Evolutionary conservation across 2,797 vertebrate species (phyloP), one percentile per base, ranked within the genome.

Genomic region (Halcyon leucocephala): DNA sequence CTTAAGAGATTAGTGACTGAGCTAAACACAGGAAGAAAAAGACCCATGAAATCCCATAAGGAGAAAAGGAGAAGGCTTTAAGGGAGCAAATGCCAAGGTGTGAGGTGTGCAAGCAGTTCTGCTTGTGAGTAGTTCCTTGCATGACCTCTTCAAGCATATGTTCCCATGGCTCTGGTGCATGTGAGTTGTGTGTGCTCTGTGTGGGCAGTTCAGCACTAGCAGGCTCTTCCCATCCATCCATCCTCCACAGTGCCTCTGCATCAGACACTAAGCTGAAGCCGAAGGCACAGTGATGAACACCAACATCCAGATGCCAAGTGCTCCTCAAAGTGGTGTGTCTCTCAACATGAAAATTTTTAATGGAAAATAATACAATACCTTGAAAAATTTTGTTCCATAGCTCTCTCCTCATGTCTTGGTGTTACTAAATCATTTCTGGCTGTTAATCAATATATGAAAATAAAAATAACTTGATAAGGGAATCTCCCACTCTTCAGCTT

Each of bases 191-290:
- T 54, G 6, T 22, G 42, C 76, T 58, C 66, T 81, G 46, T 0
- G 0, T 25, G 78, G 57, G 49, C 46, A 14, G 5, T 3, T 41
- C n/a, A 42, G 58, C n/a, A 7, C 1, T 39, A 49, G 25, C 62
- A 72, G 57, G 17, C 15, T 37, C 16, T 71, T 64, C 54, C 44
- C 52, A 58, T 10, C 51, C 52, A 21, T 89, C 37, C 60, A 73
- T 80, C 20, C 64, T 72, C 67, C 0, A 0, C 57, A 11, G 25
- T 21, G 28, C 39, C 20, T 60, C 69, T 52, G 42, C 66, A 33
- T 19, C 77, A 73, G 49, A 60, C 16, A 52, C 37, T 15, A 65
- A 55, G 55, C 46, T 35, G 35, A 46, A 55, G 55, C 46, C 25
- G 28, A 46, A 49, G 64, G 60, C 6, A 6, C 42, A 73, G 15